Conservation (phyloP, 2,797 vertebrate genomes). For the Cirrhinus mrigala region DNA sequence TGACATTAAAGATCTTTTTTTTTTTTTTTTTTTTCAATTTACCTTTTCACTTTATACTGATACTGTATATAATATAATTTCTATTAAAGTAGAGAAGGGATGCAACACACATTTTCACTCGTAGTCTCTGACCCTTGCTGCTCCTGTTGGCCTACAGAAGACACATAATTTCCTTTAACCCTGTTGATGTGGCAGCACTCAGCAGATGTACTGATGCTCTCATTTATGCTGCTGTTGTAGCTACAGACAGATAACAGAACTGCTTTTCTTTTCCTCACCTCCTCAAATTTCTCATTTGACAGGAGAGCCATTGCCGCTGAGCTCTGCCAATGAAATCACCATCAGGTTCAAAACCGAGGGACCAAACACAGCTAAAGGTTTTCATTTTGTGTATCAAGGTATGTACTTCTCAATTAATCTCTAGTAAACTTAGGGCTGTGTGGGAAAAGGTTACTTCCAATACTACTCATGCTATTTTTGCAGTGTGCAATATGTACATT, state of each 20-base stretch:
- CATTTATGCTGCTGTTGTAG: not conserved
- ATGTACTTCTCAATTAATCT: conserved; percentile 57
- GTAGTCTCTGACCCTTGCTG: too few species aligned
- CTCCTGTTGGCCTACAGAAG: not conserved
- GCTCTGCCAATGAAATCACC: conserved; percentile 96
- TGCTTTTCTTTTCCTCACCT: not conserved
- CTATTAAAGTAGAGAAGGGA: not conserved
- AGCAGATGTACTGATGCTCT: conserved; percentile 12
- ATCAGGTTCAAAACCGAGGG: conserved; percentile 92
- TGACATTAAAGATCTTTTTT: too few species aligned
- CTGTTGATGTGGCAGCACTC: conserved; percentile 15
- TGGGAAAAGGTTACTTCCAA: not conserved
- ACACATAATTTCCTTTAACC: not conserved
- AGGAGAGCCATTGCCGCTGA: conserved; percentile 96
- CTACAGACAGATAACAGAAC: conserved; percentile 25
- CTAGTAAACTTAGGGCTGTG: not conserved
- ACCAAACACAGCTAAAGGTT: conserved; percentile 94
- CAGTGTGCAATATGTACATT: not conserved
- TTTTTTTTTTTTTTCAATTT: not conserved
- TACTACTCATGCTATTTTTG: not conserved
- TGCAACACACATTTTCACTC: not conserved
- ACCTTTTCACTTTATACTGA: not conserved
- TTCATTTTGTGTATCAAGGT: conserved; percentile 99
- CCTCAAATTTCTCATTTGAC: conserved; percentile 47
- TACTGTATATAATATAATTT: not conserved